These are phyloP conservation scores for Crotalus helleri DNA, from an alignment of 2,113 vertebrate species.

Conservation along the genomic window DNA sequence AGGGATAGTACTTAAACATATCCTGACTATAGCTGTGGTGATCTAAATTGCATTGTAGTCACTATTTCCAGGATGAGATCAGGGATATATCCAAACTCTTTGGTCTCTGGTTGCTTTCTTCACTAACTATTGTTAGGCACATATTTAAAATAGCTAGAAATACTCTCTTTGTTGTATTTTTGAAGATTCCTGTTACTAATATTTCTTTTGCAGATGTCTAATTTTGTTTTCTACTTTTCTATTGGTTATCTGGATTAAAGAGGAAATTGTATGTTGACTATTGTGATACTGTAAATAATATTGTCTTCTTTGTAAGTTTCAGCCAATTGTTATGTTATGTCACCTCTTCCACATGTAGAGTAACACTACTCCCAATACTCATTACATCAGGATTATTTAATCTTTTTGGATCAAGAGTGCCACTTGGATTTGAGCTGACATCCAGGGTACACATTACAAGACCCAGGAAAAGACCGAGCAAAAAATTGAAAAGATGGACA, in stretches of 20 bases:
- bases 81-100: not conserved
- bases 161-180: not conserved
- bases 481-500: not conserved
- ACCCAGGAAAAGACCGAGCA: not conserved
- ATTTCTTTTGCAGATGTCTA: not conserved
- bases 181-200: not conserved
- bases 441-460: not conserved
- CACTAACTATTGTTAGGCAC: not conserved
- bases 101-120: not conserved
- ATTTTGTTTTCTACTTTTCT: not conserved
- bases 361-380: not conserved
- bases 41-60: not conserved
- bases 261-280: not conserved
- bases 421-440: not conserved
- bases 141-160: not conserved
- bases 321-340: not conserved
- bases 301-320: not conserved
- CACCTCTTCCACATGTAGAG: not conserved
- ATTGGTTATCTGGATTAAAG: not conserved
- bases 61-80: not conserved
- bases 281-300: not conserved
- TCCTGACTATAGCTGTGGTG: not conserved
- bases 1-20: not conserved
- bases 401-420: not conserved
- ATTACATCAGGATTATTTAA: not conserved